A percentile compares a stretch with the other conserved stretches of the same genome.
phyloP scores from a whole-genome alignment of 2,888 invertebrate species.

The Scrobipalpa costella region DNA sequence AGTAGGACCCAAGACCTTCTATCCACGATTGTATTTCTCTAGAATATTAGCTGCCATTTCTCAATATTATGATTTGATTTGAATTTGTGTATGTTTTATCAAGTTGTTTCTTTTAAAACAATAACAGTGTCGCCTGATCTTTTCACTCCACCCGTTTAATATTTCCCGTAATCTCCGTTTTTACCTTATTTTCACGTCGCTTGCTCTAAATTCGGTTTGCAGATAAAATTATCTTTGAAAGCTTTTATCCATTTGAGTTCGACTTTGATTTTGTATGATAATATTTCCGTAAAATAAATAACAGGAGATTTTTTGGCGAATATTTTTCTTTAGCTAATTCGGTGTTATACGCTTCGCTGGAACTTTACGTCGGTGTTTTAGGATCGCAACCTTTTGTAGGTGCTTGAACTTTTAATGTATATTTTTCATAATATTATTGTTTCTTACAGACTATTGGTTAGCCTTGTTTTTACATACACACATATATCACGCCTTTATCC shows the following conservation, averaged over 20 bases:
- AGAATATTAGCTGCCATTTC: background rate
- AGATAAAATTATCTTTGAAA: constrained; percentile 23
- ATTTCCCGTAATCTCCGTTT: constrained; percentile 7
- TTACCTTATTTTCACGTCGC: constrained; percentile 21
- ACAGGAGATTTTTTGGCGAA: constrained; percentile 12
- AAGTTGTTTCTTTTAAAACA: background rate
- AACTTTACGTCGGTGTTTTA: constrained; percentile 8
- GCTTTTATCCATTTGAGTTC: constrained; percentile 22
- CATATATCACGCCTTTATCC: too few species aligned
- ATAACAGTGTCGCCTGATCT: background rate
- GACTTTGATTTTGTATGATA: constrained; percentile 23
- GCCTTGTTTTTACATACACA: too few species aligned
- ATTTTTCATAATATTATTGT: background rate
- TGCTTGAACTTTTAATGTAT: background rate
- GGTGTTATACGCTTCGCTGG: constrained; percentile 11
- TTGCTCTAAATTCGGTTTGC: constrained; percentile 23
- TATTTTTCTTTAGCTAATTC: constrained; percentile 16
- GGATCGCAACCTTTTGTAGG: background rate
- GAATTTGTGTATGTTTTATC: too few species aligned
- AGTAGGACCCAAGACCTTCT: too few species aligned
- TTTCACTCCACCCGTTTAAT: constrained; percentile 1
- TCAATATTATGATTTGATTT: too few species aligned
- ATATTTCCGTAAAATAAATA: constrained; percentile 16
- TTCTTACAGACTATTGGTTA: too few species aligned
- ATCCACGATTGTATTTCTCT: too few species aligned